Conservation (phyloP, 35 echinoderm and acorn worm species). For the Hemicentrotus pulcherrimus region DNA sequence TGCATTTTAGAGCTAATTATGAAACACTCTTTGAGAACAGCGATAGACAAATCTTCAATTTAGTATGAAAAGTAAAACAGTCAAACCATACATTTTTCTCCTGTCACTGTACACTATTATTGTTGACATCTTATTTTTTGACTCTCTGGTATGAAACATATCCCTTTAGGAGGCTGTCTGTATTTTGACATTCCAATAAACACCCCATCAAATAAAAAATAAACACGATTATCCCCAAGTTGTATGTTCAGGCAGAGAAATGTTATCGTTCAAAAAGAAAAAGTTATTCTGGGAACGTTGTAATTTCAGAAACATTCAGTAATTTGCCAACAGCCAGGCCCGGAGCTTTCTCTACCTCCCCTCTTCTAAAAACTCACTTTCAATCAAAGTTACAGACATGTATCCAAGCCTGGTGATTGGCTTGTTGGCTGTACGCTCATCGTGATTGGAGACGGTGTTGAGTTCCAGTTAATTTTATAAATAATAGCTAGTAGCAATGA, state of each 20-base stretch:
- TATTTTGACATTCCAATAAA: constrained; percentile 14
- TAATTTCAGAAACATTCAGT: constrained; percentile 19
- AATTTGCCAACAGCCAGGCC: constrained; percentile 8
- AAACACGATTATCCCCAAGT: constrained; percentile 17
- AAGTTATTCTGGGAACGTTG: not conserved
- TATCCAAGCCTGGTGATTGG: not conserved
- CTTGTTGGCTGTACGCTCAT: not conserved
- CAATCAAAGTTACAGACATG: constrained; percentile 11
- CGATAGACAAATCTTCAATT: too few species aligned
- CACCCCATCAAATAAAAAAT: constrained; percentile 13
- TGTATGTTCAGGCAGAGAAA: not conserved
- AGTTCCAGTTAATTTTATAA: constrained; percentile 47
- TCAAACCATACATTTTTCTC: not conserved
- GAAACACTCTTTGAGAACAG: not conserved
- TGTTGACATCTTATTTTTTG: not conserved
- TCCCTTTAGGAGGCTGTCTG: not conserved
- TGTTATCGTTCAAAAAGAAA: not conserved
- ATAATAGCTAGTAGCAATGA: constrained; percentile 51
- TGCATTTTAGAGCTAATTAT: not conserved
- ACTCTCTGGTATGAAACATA: not conserved
- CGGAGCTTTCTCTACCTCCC: not conserved
- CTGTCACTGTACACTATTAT: not conserved
- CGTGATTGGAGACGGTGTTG: constrained; percentile 33
- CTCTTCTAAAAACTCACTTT: not conserved
- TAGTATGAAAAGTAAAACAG: not conserved